Percentiles rank a stretch among this genome's conserved stretches.
phyloP scores from a whole-genome alignment of 2,113 vertebrate genomes.

The Lycaon pictus region DNA sequence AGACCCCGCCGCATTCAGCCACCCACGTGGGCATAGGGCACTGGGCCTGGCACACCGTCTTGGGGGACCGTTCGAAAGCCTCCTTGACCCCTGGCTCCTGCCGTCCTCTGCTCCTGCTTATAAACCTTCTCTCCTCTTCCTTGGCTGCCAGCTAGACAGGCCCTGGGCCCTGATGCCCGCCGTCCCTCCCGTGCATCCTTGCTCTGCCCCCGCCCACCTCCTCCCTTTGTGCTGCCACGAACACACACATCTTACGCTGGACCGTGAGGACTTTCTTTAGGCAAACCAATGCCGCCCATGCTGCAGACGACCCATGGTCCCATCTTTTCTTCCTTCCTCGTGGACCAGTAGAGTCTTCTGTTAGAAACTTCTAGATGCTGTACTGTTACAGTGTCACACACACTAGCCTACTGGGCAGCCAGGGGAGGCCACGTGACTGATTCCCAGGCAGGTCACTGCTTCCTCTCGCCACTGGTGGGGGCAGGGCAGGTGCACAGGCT shows the following conservation, averaged over 20 bases:
- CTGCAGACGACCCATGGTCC: accelerated
- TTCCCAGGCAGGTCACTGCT: too few relatives aligned
- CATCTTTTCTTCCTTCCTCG: accelerated
- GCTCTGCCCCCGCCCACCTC: not conserved
- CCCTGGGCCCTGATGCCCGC: not conserved
- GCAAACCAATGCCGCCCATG: accelerated
- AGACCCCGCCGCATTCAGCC: not conserved
- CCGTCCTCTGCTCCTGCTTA: not conserved
- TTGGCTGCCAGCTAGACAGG: not conserved
- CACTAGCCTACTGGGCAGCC: not conserved
- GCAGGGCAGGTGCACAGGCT: not conserved
- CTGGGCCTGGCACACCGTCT: too few relatives aligned
- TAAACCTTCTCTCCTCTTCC: not conserved
- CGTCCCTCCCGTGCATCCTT: accelerated
- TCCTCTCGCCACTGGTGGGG: not conserved
- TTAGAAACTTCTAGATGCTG: too few relatives aligned
- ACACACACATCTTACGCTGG: accelerated
- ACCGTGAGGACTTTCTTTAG: not conserved
- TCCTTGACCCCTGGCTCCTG: not conserved
- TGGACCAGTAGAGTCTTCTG: not conserved
- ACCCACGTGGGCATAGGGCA: not conserved
- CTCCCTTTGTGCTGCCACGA: too few relatives aligned
- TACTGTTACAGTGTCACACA: accelerated
- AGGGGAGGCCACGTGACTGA: not conserved
- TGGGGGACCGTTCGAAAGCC: not conserved